These are phyloP conservation scores for Aspiorhynchus laticeps DNA, from an alignment of 2,113 vertebrate species.

Conservation along the genomic window DNA sequence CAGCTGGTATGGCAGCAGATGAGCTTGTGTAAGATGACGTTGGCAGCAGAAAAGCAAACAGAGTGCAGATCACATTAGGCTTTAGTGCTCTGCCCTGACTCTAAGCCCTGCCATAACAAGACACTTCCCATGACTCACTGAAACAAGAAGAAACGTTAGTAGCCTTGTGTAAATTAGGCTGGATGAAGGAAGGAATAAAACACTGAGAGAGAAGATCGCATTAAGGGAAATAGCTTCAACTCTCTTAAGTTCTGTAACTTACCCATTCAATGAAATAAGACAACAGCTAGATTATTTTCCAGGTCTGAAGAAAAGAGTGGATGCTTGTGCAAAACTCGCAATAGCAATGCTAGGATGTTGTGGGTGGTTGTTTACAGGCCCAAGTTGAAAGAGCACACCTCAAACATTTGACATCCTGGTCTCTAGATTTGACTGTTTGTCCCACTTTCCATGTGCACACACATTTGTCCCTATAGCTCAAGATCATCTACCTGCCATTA, in stretches of 20 bases:
- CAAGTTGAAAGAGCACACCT: no score
- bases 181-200: background rate
- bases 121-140: background rate
- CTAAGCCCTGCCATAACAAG: background rate
- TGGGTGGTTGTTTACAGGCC: no score
- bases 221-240: background rate
- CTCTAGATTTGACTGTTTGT: background rate
- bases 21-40: background rate
- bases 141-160: background rate
- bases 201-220: background rate
- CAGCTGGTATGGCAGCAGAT: slow-evolving; percentile 13
- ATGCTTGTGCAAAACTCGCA: no score
- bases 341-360: no score
- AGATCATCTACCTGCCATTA: no score
- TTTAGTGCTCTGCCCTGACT: background rate
- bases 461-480: no score
- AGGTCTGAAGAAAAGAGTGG: no score
- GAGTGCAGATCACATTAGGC: background rate
- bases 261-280: no score
- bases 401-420: background rate
- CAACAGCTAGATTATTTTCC: no score
- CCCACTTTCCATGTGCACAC: no score
- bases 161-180: background rate
- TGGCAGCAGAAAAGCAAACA: slow-evolving; percentile 6
- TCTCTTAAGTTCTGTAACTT: background rate